Base-by-base conservation (phyloP, 2,797 vertebrate species). In the Paramormyrops hopkinsi region DNA sequence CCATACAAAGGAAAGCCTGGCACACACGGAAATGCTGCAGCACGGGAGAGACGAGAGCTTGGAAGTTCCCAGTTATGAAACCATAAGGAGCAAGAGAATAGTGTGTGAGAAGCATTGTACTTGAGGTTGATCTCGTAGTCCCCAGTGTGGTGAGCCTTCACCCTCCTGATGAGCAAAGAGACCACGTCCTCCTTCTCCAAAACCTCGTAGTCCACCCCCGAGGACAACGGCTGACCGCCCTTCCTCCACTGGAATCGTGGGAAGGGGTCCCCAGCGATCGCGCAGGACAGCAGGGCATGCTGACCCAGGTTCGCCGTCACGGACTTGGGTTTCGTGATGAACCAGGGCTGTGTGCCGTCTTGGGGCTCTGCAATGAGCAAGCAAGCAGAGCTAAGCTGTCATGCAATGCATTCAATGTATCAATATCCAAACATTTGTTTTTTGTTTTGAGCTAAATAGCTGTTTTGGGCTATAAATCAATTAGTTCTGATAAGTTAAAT, bases 311-410 rank as follows among this genome's bases (percentile, higher is more conserved):
- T 76, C n/a, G 96, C 94, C 0, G 93, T 97, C 91, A 96, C 94
- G 0, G 97, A 95, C 93, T 96, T 97, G 0, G 97, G 98, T 93
- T 98, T 99, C 92, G 97, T 98, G 93, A 99, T 98, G 93, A 99
- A 99, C 98, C 98, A 99, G 79, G 98, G 98, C 92, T 99, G 98
- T 88, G 97, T 96, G 1, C 98, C 98, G 12, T 98, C 97, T 79
- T 96, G 96, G 85, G 96, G 96, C 91, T 97, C 96, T 97, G 93
- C 0, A 93, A 92, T 7, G 7, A 41, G 48, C 11, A 85, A 7
- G 46, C 9, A 4, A 85, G 83, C 9, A 17, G 25, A 29, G 83
- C 83, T 51, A 6, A 85, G 83, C 83, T 29, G 48, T 46, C 50
- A 25, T 51, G 19, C 14, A 85, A 51, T 29, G n/a, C 83, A 29